Conservation (phyloP, 92 coral and sea anemone species). For the Phenganax marumi region DNA sequence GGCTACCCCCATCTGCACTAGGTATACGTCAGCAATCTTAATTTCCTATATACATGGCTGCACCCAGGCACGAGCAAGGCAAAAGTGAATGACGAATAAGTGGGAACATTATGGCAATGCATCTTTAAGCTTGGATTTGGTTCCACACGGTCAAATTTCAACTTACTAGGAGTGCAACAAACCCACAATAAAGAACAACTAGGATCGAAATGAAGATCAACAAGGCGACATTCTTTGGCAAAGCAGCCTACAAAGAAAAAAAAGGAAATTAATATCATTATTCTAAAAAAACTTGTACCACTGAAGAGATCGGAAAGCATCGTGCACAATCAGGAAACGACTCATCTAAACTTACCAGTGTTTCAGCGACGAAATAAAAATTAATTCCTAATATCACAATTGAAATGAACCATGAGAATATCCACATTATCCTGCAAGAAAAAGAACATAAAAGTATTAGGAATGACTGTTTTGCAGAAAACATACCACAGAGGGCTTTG, state of each 20-base stretch:
- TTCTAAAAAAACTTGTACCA: background rate
- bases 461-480: background rate
- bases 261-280: background rate
- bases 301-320: background rate
- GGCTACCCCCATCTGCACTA: too few relatives aligned
- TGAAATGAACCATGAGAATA: constrained; percentile 72
- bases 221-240: constrained; percentile 68
- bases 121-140: too few relatives aligned
- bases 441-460: background rate
- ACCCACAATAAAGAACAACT: constrained; percentile 65
- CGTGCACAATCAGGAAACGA: background rate
- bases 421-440: constrained; percentile 65
- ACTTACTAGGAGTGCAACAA: constrained; percentile 74
- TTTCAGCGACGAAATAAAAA: constrained; percentile 76
- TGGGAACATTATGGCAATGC: too few relatives aligned
- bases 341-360: constrained; percentile 64
- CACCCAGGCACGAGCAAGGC: background rate
- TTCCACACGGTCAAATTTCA: background rate
- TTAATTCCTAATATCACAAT: constrained; percentile 84
- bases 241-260: constrained; percentile 42
- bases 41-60: background rate
- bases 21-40: too few relatives aligned
- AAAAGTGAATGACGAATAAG: too few relatives aligned
- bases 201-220: constrained; percentile 61
- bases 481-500: background rate